phyloP scores from a whole-genome alignment of 2,797 vertebrate genomes.

The Hoplostethus mediterraneus region DNA sequence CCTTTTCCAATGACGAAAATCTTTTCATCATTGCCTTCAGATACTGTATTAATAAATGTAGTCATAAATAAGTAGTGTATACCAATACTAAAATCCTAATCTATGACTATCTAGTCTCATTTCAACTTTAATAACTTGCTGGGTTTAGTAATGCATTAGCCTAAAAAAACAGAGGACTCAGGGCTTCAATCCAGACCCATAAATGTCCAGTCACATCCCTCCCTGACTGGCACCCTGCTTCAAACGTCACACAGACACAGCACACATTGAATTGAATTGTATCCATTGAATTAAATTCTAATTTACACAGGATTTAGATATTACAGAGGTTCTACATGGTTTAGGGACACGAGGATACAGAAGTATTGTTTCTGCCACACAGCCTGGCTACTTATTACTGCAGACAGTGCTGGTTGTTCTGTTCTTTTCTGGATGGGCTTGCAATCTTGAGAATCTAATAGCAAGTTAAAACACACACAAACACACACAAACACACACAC shows the following conservation, averaged over 20 bases:
- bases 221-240: no score
- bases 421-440: constrained; percentile 38
- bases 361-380: constrained; percentile 61
- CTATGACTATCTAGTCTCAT: no score
- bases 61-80: no score
- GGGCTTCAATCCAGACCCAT: no score
- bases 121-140: no score
- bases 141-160: no score
- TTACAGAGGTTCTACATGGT: constrained; percentile 60
- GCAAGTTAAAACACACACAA: constrained; percentile 61
- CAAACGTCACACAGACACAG: constrained; percentile 10
- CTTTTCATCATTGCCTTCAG: no score
- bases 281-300: constrained; percentile 70
- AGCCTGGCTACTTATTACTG: constrained; percentile 64
- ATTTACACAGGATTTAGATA: constrained; percentile 71
- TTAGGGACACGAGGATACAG: constrained; percentile 67
- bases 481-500: constrained; percentile 22
- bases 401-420: constrained; percentile 69
- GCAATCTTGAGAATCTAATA: constrained; percentile 42
- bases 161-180: no score
- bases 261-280: constrained; percentile 62
- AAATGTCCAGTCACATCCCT: no score
- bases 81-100: no score
- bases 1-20: no score
- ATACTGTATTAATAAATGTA: no score